phyloP scores from a whole-genome alignment of 2,888 invertebrate species.

The Caradrina clavipalpis region DNA sequence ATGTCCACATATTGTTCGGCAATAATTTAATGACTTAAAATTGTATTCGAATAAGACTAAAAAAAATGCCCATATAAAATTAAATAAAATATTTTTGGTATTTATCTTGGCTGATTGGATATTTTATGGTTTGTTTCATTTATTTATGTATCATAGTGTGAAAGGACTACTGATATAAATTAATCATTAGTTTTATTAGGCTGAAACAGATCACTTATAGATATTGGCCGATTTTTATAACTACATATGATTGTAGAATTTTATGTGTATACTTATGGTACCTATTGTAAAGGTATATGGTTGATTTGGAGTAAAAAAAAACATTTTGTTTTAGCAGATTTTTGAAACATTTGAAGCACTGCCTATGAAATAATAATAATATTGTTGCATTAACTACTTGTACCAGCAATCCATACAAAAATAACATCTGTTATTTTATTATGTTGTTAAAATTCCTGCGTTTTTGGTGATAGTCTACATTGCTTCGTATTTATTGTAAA shows the following conservation, averaged over 20 bases:
- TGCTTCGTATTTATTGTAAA: not conserved
- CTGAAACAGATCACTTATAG: conserved; percentile 17
- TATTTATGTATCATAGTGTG: conserved; percentile 12
- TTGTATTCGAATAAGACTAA: not conserved
- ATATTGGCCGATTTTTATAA: conserved; percentile 29
- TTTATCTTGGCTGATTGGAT: conserved; percentile 24
- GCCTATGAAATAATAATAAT: not conserved
- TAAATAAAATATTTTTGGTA: conserved; percentile 28
- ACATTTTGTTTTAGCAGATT: not conserved
- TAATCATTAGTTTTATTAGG: conserved; percentile 16
- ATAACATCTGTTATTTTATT: too few relatives aligned
- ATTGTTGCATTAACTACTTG: too few relatives aligned
- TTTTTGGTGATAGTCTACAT: too few relatives aligned
- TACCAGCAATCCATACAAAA: too few relatives aligned
- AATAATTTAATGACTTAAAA: conserved; percentile 12
- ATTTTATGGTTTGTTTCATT: conserved; percentile 17
- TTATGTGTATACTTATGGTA: conserved; percentile 22
- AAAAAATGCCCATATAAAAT: conserved; percentile 6
- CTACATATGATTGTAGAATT: conserved; percentile 29
- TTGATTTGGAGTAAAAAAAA: conserved; percentile 24
- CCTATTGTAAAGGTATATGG: conserved; percentile 11
- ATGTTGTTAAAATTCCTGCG: too few relatives aligned
- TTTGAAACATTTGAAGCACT: not conserved
- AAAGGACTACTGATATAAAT: conserved; percentile 1
- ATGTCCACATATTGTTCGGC: conserved; percentile 3